Percentiles rank a stretch among this genome's conserved stretches.
Conservation (phyloP, 2,888 invertebrate genomes). For the Drosophila tanythrix region DNA sequence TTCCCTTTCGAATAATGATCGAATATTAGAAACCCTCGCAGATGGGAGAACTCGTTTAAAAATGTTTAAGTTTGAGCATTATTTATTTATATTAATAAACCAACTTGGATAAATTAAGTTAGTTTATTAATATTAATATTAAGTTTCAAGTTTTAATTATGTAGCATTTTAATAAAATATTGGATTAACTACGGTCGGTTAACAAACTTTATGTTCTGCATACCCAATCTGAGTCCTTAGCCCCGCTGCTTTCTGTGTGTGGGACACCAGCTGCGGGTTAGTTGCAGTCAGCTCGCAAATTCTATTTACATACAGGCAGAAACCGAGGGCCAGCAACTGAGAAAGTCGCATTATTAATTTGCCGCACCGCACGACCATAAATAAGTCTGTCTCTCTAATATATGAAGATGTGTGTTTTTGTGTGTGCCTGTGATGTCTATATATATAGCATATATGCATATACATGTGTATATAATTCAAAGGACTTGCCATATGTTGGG, state of each 20-base stretch:
- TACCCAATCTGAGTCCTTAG: constrained; percentile 8
- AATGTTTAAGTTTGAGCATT: background rate
- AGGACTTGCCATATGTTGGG: constrained; percentile 68
- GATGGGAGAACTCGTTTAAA: background rate
- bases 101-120: background rate
- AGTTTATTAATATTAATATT: constrained; percentile 1
- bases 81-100: background rate
- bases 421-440: background rate
- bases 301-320: constrained; percentile 63
- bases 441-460: background rate
- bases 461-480: constrained; percentile 53
- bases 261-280: constrained; percentile 44
- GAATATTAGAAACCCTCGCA: background rate
- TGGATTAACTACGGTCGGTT: constrained; percentile 2
- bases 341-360: constrained; percentile 78
- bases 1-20: background rate
- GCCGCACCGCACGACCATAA: constrained; percentile 76
- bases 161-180: background rate
- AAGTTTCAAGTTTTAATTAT: background rate
- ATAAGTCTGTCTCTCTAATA: constrained; percentile 59
- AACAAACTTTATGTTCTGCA: constrained; percentile 4
- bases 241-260: too few relatives aligned
- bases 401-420: constrained; percentile 25
- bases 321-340: constrained; percentile 54
- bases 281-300: constrained; percentile 47